Conservation (phyloP, 2,888 invertebrate species). For the Siphlonurus alternatus region DNA sequence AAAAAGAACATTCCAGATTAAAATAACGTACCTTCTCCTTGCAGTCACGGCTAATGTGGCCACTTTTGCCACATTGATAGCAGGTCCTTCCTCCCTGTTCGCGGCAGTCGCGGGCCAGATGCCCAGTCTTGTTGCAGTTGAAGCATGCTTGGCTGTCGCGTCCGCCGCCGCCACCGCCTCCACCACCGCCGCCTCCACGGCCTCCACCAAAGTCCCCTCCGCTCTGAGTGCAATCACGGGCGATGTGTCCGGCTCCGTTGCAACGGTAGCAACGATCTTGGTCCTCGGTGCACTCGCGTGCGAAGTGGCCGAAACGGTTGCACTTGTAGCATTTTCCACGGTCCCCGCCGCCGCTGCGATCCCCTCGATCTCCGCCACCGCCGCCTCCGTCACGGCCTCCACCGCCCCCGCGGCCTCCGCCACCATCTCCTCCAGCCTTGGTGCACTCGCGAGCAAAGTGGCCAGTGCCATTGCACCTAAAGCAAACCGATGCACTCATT, state of each 20-base stretch:
- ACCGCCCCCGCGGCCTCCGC: conserved; percentile 11
- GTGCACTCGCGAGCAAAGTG: conserved; percentile 91
- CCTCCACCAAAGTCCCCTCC: background rate
- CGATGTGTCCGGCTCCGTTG: conserved; percentile 85
- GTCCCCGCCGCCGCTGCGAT: conserved; percentile 23
- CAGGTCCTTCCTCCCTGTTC: conserved; percentile 57
- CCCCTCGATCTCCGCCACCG: conserved; percentile 11
- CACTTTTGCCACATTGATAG: conserved; percentile 83
- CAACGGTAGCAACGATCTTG: conserved; percentile 57
- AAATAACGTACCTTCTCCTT: conserved; percentile 30
- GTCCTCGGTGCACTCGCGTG: conserved; percentile 85
- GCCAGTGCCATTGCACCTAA: conserved; percentile 83
- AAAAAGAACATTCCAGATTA: no score
- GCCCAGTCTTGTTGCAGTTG: conserved; percentile 86
- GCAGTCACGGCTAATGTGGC: conserved; percentile 82
- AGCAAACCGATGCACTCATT: conserved; percentile 47
- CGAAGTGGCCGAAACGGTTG: conserved; percentile 84
- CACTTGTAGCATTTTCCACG: conserved; percentile 84
- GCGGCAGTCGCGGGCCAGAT: conserved; percentile 55
- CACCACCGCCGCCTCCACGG: background rate
- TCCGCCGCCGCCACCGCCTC: background rate
- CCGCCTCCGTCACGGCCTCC: background rate
- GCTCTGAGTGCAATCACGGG: conserved; percentile 72
- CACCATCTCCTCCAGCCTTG: conserved; percentile 25
- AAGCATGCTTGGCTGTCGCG: conserved; percentile 58